Evolutionary conservation across 1,140 invertebrate genomes (phyloP), one percentile per base, ranked within the genome.

Genomic region (Eumeta japonica): DNA sequence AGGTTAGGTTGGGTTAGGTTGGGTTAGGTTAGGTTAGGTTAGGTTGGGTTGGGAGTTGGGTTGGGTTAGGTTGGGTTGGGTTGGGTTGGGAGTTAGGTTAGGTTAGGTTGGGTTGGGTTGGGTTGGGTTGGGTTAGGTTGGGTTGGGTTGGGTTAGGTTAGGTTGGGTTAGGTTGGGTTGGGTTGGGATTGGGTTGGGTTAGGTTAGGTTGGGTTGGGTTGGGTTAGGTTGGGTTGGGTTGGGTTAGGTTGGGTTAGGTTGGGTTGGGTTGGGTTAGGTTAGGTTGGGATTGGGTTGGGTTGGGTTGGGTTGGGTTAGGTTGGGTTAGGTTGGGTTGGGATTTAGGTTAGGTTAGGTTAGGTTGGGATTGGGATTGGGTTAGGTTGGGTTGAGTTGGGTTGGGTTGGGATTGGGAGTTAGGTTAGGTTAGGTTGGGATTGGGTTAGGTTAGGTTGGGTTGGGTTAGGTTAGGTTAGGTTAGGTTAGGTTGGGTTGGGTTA

Each of bases 401-500:
- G n/a, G n/a, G n/a, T n/a, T n/a, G n/a, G n/a, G n/a, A n/a, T n/a
- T n/a, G n/a, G n/a, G n/a, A n/a, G n/a, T n/a, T n/a, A n/a, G n/a
- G n/a, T n/a, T n/a, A n/a, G n/a, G n/a, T n/a, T n/a, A n/a, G n/a
- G n/a, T n/a, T n/a, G n/a, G n/a, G n/a, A n/a, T n/a, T n/a, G n/a
- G n/a, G n/a, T n/a, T n/a, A n/a, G 14, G 16, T 17, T 34, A 18
- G 32, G 12, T 32, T 32, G 3, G 32, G 16, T 16, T 19, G 19
- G 16, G 16, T 16, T 17, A 18, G 32, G 32, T 34, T 16, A 16
- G 32, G 32, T 17, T 17, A 17, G 32, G 32, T 34, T 19, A 34
- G 17, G 32, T 18, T 34, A 18, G 32, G 32, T 34, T 34, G 11
- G 32, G 29, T 31, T 31, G 10, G 30, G 32, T 34, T 34, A 17